Evolutionary conservation across 1,140 invertebrate genomes (phyloP), one percentile per base, ranked within the genome.

Genomic region (Drosophila bocki): DNA sequence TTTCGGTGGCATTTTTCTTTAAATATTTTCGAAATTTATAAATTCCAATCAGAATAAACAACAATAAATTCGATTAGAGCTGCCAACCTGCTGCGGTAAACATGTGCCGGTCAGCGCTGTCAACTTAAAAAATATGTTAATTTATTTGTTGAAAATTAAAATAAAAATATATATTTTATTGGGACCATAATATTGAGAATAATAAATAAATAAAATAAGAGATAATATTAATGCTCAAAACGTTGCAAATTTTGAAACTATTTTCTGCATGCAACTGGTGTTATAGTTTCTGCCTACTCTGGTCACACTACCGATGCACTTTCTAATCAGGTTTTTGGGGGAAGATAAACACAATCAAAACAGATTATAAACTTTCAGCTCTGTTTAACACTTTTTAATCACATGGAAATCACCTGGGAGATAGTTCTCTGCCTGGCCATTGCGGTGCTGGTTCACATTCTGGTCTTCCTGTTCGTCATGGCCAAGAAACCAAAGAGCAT

Each of bases 1-100:
- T 93, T 96, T 96, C 8, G 96, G 95, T 44, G 95, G 95, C 95
- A 96, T 96, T 76, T 54, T 82, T 91, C 62, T 8, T 37, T 62
- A 7, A 71, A 54, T 32, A 45, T 53, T 70, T 45, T 17, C 9
- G 12, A 48, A 26, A 47, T 42, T 59, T 29, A 7, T 35, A 47
- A 72, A 12, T 48, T 48, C n/a, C 9, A 71, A 41, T 48, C 44
- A 33, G 59, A 47, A 65, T 63, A 57, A 80, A 78, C 50, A 64
- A 74, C 29, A 63, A 70, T 44, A 57, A 76, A 75, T 76, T 68
- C 13, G 37, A 8, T 12, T n/a, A 15, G 41, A n/a, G 39, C 32
- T 68, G 48, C 22, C 39, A 62, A 26, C 47, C 62, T 59, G 53
- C 19, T 64, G 13, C 22, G 37, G 15, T 12, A 3, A 41, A 50